Conservation (phyloP, 2,113 vertebrate species). For the Vulpes vulpes region DNA sequence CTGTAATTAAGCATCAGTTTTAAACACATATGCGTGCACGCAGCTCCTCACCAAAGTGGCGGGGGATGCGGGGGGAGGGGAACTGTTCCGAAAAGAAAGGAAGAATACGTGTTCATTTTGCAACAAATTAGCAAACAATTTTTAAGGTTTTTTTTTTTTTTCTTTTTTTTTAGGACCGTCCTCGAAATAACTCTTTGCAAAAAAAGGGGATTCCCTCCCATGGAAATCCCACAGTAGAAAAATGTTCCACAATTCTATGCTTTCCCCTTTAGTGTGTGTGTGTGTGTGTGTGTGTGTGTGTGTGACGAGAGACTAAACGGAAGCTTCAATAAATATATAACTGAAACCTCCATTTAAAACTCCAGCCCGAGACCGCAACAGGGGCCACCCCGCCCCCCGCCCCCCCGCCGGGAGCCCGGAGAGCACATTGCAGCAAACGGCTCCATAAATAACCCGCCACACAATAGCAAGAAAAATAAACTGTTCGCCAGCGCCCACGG, state of each 20-base stretch:
- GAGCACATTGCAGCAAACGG: conserved; percentile 29
- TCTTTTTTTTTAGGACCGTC: conserved; percentile 3
- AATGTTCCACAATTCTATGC: conserved; percentile 63
- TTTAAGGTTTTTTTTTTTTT: conserved; percentile 60
- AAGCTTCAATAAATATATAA: conserved; percentile 67
- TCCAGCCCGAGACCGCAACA: conserved; percentile 39
- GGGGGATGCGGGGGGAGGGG: background rate
- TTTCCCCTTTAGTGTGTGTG: background rate
- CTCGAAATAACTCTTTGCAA: conserved; percentile 46
- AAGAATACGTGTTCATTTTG: conserved; percentile 82
- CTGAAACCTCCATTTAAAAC: conserved; percentile 69
- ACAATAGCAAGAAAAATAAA: conserved; percentile 71
- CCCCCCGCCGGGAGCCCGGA: conserved; percentile 19
- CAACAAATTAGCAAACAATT: conserved; percentile 59
- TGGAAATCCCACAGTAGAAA: conserved; percentile 54
- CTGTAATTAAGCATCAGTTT: conserved; percentile 86
- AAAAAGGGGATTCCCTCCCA: conserved; percentile 24
- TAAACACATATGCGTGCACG: conserved; percentile 59
- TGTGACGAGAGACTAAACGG: background rate
- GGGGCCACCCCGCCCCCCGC: background rate
- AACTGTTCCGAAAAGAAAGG: conserved; percentile 70
- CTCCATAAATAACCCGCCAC: conserved; percentile 73
- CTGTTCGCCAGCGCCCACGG: conserved; percentile 46
- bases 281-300: too few relatives aligned
- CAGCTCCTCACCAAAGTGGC: background rate